Evolutionary conservation across 2,113 vertebrate genomes (phyloP).

Genomic region (Bombycilla garrulus): DNA sequence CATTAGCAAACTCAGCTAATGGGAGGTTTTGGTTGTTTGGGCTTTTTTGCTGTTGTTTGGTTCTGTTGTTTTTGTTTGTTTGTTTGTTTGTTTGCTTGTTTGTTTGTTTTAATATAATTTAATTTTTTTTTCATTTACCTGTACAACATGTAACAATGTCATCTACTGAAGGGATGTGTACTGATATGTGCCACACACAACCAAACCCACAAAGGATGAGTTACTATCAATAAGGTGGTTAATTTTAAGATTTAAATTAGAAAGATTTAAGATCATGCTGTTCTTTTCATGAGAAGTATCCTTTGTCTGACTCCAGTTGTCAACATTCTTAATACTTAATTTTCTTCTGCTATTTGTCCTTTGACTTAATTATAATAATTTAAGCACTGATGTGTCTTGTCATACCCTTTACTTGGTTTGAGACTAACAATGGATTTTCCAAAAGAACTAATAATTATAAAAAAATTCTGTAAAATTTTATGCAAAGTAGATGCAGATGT

Average conservation of each 20-base stretch:
- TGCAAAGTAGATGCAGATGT: neutral
- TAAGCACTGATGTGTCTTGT: neutral
- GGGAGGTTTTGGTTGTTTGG: neutral
- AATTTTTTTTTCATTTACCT: neutral
- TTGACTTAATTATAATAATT: neutral
- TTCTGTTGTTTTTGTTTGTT: neutral
- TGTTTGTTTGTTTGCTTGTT: neutral
- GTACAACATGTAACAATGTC: neutral
- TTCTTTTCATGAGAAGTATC: neutral
- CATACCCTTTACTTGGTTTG: neutral
- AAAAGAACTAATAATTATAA: neutral
- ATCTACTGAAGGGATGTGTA: neutral
- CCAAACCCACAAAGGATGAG: neutral
- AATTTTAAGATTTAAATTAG: neutral
- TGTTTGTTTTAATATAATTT: neutral
- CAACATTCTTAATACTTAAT: neutral
- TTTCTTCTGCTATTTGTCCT: neutral
- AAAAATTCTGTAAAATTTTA: neutral
- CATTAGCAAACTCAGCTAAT: neutral
- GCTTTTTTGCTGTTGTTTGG: neutral
- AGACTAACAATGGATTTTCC: neutral
- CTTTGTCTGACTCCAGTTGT: neutral
- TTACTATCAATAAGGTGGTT: neutral
- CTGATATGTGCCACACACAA: no score
- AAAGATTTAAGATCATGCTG: neutral